phyloP scores from a whole-genome alignment of 1,140 invertebrate genomes.

The Drosophila quadrilineata region DNA sequence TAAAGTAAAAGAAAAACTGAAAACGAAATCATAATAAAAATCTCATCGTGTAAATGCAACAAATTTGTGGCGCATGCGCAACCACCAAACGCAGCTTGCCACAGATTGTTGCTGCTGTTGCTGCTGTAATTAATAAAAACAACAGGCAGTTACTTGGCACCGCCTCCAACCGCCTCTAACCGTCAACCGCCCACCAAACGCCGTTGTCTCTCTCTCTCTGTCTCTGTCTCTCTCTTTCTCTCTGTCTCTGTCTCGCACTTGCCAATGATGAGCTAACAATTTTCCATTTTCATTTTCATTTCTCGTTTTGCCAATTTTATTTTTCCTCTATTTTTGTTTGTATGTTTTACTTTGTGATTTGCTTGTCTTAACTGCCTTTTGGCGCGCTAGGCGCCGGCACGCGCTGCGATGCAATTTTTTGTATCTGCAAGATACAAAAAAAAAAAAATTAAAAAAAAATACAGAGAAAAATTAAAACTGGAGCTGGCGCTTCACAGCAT shows the following conservation, averaged over 20 bases:
- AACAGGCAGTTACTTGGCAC: constrained; percentile 28
- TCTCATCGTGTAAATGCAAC: constrained; percentile 49
- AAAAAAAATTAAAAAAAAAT: no score
- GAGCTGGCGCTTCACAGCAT: neutral
- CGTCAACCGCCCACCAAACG: neutral
- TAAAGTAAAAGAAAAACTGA: constrained; percentile 18
- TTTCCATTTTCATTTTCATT: constrained; percentile 1
- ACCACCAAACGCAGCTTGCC: constrained; percentile 30
- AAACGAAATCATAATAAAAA: constrained; percentile 51
- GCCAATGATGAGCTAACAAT: constrained; percentile 46
- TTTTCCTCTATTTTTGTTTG: neutral
- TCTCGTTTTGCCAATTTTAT: no score
- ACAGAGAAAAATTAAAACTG: no score
- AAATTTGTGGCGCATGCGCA: constrained; percentile 51
- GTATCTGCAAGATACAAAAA: constrained; percentile 45
- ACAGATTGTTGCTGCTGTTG: neutral
- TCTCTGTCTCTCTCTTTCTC: constrained; percentile 11
- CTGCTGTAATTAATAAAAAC: constrained; percentile 51
- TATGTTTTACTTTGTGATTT: constrained; percentile 1
- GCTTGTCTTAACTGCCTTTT: constrained; percentile 39
- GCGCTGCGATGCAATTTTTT: constrained; percentile 34
- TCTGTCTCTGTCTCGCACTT: constrained; percentile 9
- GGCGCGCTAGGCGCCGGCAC: constrained; percentile 40
- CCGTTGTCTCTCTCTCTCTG: neutral
- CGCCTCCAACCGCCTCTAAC: neutral